phyloP scores from a whole-genome alignment of 1,140 invertebrate genomes.

The Drosophila dunni region DNA sequence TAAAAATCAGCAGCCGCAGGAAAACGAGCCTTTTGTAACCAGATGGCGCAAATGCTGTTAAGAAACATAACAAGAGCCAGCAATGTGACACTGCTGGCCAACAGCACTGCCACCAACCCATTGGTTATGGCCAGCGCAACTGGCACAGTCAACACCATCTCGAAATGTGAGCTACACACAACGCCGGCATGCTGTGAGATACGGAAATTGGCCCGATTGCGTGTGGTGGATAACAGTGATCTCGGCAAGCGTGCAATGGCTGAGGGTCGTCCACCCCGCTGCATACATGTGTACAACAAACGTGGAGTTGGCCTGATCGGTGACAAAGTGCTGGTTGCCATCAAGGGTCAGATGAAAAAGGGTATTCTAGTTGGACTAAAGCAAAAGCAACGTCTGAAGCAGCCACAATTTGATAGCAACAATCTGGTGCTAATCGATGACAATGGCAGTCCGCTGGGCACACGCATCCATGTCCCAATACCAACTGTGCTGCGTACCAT shows the following conservation, averaged over 20 bases:
- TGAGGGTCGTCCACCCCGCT: slow-evolving; percentile 95
- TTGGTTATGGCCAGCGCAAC: background rate
- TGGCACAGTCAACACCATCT: background rate
- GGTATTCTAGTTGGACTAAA: slow-evolving; percentile 97
- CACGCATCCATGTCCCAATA: slow-evolving; percentile 96
- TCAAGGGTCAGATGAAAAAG: slow-evolving; percentile 98
- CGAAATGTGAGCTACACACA: slow-evolving; percentile 85
- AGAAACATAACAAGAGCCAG: slow-evolving; percentile 25
- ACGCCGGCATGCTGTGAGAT: slow-evolving; percentile 87
- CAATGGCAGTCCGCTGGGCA: slow-evolving; percentile 96
- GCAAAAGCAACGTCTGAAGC: slow-evolving; percentile 91
- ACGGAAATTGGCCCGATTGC: slow-evolving; percentile 89
- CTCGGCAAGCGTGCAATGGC: slow-evolving; percentile 97
- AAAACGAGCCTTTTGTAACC: background rate
- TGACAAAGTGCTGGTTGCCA: slow-evolving; percentile 96
- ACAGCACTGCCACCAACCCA: slow-evolving; percentile 33
- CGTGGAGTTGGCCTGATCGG: slow-evolving; percentile 87
- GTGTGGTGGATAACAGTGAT: slow-evolving; percentile 98
- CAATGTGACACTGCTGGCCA: slow-evolving; percentile 10
- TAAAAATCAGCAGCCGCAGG: slow-evolving; percentile 10
- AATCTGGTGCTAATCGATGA: slow-evolving; percentile 98
- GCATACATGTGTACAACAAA: slow-evolving; percentile 96
- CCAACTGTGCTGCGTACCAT: slow-evolving; percentile 95
- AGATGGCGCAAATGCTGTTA: slow-evolving; percentile 46
- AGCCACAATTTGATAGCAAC: slow-evolving; percentile 98